Base-by-base conservation (phyloP, 2,888 invertebrate species). In the Stenolophus ochropezus region DNA sequence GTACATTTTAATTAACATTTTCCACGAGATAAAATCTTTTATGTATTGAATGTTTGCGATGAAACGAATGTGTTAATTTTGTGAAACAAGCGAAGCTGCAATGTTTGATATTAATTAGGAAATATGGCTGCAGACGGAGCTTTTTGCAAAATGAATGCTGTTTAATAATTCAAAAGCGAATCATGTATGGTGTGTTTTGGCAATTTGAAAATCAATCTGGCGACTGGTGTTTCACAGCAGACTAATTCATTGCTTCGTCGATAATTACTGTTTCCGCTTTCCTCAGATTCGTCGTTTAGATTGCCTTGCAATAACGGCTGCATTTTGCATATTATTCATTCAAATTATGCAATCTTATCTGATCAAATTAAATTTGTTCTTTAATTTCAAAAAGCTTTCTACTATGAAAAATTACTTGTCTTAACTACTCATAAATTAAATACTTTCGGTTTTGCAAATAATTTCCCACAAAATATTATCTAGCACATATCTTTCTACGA, bases 301-400 rank as follows among this genome's bases (percentile, higher is more conserved):
- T 69, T 69, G 18, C 18, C 33, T 2, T 8, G 65, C 27, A 69
- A 69, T 69, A 69, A 69, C 65, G 65, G 65, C 18, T 18, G 33
- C 18, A 69, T 69, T 69, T 69, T 69, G 65, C 65, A 69, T 69
- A 69, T 69, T 69, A 61, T 61, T 61, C 25, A 61, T 61, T 61
- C 61, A 61, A 61, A 61, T 61, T 61, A 61, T 61, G 27, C 27
- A 61, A 27, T 61, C 61, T 61, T 61, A 61, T 61, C 61, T 25
- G 61, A 61, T 27, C 61, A 25, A 11, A 6, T 61, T 27, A 61
- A 27, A 23, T 61, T 27, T 61, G 61, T 5, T 23, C 61, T 61
- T 61, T 61, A 23, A 27, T 61, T 61, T 61, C 25, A 61, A 61
- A 61, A 23, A 23, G 23, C 14, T 61, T 61, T 61, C 25, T 61